phyloP scores from a whole-genome alignment of 53 echinoderm and acorn worm genomes.

The Patiria pectinifera region DNA sequence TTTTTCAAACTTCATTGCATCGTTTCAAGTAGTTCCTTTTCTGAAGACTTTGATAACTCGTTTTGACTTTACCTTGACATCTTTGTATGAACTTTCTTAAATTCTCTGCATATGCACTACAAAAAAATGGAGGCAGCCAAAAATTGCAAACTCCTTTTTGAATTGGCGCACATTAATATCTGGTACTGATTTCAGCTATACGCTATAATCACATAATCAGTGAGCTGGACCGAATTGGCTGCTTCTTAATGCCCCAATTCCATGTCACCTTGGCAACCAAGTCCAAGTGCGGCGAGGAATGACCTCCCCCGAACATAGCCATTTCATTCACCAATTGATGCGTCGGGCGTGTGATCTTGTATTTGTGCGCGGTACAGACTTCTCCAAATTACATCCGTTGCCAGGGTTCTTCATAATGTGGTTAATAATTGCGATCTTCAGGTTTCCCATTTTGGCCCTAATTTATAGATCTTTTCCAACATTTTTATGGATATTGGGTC shows the following conservation, averaged over 20 bases:
- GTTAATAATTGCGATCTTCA: background rate
- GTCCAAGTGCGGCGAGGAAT: background rate
- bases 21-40: too few relatives aligned
- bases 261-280: background rate
- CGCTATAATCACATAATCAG: background rate
- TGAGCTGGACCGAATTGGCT: background rate
- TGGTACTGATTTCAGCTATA: background rate
- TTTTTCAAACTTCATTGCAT: too few relatives aligned
- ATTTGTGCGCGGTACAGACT: background rate
- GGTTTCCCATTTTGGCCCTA: background rate
- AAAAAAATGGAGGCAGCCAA: too few relatives aligned
- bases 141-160: too few relatives aligned
- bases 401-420: background rate
- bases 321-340: background rate
- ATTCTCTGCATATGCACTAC: too few relatives aligned
- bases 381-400: background rate
- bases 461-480: background rate
- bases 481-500: conserved; percentile 14
- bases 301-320: background rate
- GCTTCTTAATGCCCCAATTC: background rate
- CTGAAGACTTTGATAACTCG: too few relatives aligned
- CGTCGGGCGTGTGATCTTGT: background rate
- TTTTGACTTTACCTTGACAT: too few relatives aligned
- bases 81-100: too few relatives aligned
- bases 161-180: background rate